Evolutionary conservation across 2,113 vertebrate genomes (phyloP).

Genomic region (Microcebus ravelobensis): DNA sequence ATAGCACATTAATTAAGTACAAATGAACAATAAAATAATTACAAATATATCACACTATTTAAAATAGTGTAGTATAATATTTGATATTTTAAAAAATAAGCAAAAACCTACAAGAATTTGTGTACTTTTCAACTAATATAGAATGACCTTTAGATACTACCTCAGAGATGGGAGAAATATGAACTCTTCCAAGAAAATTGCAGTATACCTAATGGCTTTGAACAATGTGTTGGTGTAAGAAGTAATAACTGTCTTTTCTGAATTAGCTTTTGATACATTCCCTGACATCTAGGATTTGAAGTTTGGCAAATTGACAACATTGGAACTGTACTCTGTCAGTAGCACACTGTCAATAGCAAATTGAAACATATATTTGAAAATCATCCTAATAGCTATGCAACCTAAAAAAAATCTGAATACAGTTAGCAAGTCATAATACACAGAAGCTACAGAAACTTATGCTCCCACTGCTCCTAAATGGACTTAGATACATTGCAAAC

Average conservation of each 20-base stretch:
- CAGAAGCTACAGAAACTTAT: neutral
- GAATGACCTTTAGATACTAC: neutral
- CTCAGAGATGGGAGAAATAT: neutral
- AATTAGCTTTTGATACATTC: constrained; percentile 58
- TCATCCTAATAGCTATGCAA: neutral
- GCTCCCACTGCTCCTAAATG: neutral
- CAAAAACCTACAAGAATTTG: neutral
- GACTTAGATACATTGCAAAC: neutral
- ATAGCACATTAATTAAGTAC: neutral
- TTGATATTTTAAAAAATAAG: neutral
- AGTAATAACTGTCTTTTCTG: neutral
- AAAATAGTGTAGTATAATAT: neutral
- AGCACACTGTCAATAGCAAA: constrained; percentile 32
- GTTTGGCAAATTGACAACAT: neutral
- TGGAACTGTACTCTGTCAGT: neutral
- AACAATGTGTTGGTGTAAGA: constrained; percentile 52
- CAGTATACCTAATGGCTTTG: constrained; percentile 50
- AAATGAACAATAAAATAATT: constrained; percentile 6
- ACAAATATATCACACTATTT: neutral
- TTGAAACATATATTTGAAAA: constrained; percentile 43
- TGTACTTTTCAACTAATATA: neutral
- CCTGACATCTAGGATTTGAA: constrained; percentile 12
- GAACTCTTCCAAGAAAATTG: constrained; percentile 56
- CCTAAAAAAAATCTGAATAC: neutral
- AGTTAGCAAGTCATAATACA: neutral